Percentiles rank a stretch among this genome's conserved stretches.
These are phyloP conservation scores for Alouatta palliata DNA, from an alignment of 2,113 vertebrate genomes.

Conservation along the genomic window DNA sequence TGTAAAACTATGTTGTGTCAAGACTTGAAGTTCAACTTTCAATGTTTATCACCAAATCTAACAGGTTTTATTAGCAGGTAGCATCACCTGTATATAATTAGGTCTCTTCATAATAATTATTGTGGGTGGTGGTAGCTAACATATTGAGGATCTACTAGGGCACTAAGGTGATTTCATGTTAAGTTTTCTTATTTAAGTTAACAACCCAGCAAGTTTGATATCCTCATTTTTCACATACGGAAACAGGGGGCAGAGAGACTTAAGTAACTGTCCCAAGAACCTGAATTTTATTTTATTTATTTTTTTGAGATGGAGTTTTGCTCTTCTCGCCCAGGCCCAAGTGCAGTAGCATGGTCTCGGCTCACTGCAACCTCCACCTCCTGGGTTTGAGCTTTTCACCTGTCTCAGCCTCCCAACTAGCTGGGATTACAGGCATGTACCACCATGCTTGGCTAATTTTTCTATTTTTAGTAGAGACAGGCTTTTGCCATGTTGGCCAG, in stretches of 20 bases:
- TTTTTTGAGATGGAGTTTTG: neutral
- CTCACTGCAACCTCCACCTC: neutral
- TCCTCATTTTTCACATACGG: conserved; percentile 17
- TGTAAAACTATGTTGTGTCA: neutral
- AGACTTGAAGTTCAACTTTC: neutral
- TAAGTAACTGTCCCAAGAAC: neutral
- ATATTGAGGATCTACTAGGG: neutral
- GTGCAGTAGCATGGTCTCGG: neutral
- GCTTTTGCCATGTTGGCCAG: too few relatives aligned
- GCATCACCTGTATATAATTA: neutral
- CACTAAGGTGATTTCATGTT: neutral
- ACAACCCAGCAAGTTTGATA: neutral
- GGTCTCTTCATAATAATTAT: neutral
- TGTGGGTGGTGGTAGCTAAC: neutral
- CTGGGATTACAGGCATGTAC: neutral
- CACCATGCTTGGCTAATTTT: neutral
- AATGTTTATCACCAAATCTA: neutral
- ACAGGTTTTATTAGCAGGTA: neutral
- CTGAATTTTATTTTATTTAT: neutral
- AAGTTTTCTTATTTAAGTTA: conserved; percentile 39
- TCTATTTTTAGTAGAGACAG: neutral
- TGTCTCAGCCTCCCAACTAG: neutral
- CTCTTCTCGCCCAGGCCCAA: neutral
- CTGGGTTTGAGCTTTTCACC: neutral
- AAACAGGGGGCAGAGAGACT: neutral